A percentile compares a stretch with the other conserved stretches of the same genome.
Evolutionary conservation across 1,140 invertebrate genomes (phyloP).

Genomic region (Drosophila azteca): DNA sequence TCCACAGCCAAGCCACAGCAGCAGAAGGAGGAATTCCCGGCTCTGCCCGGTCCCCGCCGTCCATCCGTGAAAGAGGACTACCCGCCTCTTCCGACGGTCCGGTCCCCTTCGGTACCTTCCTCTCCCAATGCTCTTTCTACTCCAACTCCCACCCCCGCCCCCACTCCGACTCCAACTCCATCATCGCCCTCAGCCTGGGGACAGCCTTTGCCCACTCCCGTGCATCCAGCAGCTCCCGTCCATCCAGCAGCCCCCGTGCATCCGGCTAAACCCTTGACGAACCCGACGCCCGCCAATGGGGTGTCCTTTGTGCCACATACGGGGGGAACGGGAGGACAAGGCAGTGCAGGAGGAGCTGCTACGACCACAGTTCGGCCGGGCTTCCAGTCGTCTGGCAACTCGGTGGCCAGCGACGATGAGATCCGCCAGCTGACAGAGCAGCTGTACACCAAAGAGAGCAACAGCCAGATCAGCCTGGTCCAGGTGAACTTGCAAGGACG

Average conservation of each 20-base stretch:
- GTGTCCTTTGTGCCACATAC: constrained; percentile 61
- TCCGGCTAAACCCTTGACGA: constrained; percentile 24
- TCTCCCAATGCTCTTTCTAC: constrained; percentile 30
- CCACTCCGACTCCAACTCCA: constrained; percentile 41
- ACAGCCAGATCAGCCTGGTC: constrained; percentile 88
- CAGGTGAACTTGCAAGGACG: constrained; percentile 89
- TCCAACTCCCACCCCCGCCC: constrained; percentile 41
- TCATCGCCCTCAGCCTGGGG: constrained; percentile 60
- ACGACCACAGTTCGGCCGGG: constrained; percentile 69
- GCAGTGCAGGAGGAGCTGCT: constrained; percentile 1
- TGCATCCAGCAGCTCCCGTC: constrained; percentile 39
- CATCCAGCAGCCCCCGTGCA: constrained; percentile 43
- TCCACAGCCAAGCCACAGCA: constrained; percentile 60
- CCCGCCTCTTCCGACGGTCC: constrained; percentile 57
- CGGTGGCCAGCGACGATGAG: constrained; percentile 84
- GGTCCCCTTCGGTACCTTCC: constrained; percentile 29
- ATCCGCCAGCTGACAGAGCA: constrained; percentile 87
- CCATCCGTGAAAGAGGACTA: constrained; percentile 73
- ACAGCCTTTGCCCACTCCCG: constrained; percentile 58
- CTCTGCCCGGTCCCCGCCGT: constrained; percentile 59
- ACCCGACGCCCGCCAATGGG: constrained; percentile 6
- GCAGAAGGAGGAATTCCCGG: constrained; percentile 73
- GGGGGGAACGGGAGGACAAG: background rate
- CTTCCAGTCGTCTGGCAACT: constrained; percentile 58
- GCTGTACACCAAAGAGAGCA: constrained; percentile 88